These are phyloP conservation scores for Helicolenus hilgendorfi DNA, from an alignment of 2,797 vertebrate species.

Conservation along the genomic window DNA sequence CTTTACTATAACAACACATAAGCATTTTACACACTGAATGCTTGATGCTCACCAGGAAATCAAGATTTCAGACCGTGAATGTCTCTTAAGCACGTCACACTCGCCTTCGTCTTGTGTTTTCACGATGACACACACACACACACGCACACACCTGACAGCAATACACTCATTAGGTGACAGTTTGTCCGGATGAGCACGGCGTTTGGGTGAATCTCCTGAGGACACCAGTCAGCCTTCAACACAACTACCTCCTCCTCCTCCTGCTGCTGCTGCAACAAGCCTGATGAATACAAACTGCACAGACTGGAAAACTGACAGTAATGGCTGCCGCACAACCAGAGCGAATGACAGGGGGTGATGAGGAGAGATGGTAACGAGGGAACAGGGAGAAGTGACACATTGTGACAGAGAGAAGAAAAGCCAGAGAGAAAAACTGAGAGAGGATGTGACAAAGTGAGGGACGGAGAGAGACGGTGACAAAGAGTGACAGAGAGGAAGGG, in stretches of 20 bases:
- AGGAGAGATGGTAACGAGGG: slow-evolving; percentile 8
- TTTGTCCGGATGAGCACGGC: not conserved
- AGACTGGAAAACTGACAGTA: not conserved
- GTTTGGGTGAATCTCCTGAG: slow-evolving; percentile 9
- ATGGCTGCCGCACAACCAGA: not conserved
- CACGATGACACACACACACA: not conserved
- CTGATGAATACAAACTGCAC: not conserved
- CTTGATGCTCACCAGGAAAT: slow-evolving; percentile 15
- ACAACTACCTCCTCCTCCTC: not conserved
- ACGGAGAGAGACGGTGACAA: slow-evolving; percentile 9
- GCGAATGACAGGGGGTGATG: slow-evolving; percentile 14
- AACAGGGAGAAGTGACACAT: not conserved
- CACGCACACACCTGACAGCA: slow-evolving; percentile 22
- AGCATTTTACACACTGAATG: not conserved
- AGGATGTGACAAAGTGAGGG: slow-evolving; percentile 11
- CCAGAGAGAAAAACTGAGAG: not conserved
- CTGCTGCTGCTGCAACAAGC: slow-evolving; percentile 3
- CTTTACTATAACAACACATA: slow-evolving; percentile 10
- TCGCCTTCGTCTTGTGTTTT: not conserved
- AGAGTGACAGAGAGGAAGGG: not conserved
- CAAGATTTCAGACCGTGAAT: not conserved
- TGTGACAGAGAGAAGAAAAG: not conserved
- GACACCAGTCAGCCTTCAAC: slow-evolving; percentile 9
- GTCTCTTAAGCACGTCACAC: not conserved
- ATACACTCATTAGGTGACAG: slow-evolving; percentile 9